Evolutionary conservation across 2,888 invertebrate species (phyloP), one percentile per base, ranked within the genome.

Genomic region (Apodemia zela): DNA sequence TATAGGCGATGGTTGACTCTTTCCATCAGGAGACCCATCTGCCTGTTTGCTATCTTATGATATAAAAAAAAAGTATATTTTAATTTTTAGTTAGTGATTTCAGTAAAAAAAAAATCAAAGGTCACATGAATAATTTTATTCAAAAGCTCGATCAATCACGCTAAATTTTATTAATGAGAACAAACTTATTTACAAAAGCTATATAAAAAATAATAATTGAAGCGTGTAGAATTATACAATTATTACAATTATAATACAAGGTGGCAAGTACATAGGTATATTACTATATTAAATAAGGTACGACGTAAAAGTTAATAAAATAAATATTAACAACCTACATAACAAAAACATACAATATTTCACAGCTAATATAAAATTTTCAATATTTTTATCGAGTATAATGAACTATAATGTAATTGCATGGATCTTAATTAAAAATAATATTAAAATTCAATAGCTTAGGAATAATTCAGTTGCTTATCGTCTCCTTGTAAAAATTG

Each of bases 211-310:
- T 13, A 38, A 38, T 38, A 38, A 38, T 38, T 11, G 38, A 38
- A 21, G 51, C 51, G 6, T 51, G 25, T 21, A 25, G 13, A 51
- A 51, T 18, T 25, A 51, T 51, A 51, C 51, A 21, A 51, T 49
- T 21, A 13, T 21, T 38, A 38, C 38, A 38, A 38, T 38, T 51
- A 51, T 51, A 18, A 51, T 51, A 51, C 51, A 51, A 13, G 10
- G 49, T 51, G 51, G 51, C 51, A 51, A 51, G 51, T 51, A 21
- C 33, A 33, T 33, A 25, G 25, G 25, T 25, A 33, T 25, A 51
- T 51, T 18, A 21, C 51, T 51, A 51, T 25, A 51, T 51, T 18
- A 42, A 42, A 42, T 42, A 51, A 51, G 51, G 51, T 51, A 51
- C 51, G 21, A 51, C 13, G 51, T 51, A 51, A 49, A 45, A 49